Percentiles rank a stretch among this genome's conserved stretches.
Conservation (phyloP, 64 coral and sea anemone species). For the Stichodactyla helianthus region DNA sequence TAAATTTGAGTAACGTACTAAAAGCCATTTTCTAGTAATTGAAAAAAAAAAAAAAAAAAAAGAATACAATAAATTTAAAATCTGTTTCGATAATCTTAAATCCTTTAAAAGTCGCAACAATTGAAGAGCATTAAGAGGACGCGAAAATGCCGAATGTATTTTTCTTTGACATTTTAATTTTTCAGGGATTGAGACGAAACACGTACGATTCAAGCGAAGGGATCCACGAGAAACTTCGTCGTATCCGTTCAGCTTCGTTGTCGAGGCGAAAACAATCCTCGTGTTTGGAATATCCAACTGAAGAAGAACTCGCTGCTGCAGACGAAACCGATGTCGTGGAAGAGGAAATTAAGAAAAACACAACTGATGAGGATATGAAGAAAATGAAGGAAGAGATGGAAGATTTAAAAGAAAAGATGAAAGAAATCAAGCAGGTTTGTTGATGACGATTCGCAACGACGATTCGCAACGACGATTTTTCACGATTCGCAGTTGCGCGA, state of each 20-base stretch:
- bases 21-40: too few species aligned
- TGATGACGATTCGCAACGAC: not conserved
- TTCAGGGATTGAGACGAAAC: not conserved
- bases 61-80: too few species aligned
- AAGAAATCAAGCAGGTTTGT: not conserved
- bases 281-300: not conserved
- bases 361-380: conserved; percentile 19
- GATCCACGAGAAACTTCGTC: conserved; percentile 13
- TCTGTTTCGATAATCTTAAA: too few species aligned
- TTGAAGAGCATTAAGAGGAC: too few species aligned
- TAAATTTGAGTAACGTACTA: too few species aligned
- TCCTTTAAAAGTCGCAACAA: too few species aligned
- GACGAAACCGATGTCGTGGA: not conserved
- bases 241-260: conserved; percentile 9
- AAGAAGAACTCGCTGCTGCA: not conserved
- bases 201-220: conserved; percentile 16
- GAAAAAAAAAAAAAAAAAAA: too few species aligned
- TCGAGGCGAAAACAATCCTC: not conserved
- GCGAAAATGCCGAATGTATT: too few species aligned
- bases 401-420: conserved; percentile 55
- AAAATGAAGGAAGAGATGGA: conserved; percentile 64
- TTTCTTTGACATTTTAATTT: not conserved
- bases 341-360: not conserved
- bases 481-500: too few species aligned
- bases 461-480: too few species aligned